Evolutionary conservation across 2,888 invertebrate species (phyloP).

Genomic region (Melipona bicolor): DNA sequence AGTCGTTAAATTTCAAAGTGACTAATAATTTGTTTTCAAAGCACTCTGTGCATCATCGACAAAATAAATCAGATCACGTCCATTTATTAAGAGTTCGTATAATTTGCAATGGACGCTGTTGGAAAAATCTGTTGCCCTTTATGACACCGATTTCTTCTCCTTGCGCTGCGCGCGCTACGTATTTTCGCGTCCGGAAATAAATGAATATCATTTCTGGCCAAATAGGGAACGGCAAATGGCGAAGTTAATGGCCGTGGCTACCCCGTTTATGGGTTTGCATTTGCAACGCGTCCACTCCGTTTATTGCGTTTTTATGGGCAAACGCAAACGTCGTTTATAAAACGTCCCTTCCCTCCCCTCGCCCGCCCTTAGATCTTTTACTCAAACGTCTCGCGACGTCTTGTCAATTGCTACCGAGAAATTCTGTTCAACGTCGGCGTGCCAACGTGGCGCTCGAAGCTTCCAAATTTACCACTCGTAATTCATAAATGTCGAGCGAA

Average conservation of each 20-base stretch:
- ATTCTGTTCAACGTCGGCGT: not conserved
- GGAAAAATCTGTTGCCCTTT: not conserved
- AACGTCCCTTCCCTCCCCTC: not conserved
- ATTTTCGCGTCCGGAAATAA: not conserved
- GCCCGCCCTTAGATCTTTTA: not conserved
- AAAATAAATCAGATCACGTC: no score
- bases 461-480: no score
- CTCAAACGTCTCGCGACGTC: not conserved
- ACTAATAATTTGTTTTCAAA: no score
- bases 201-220: constrained; percentile 10
- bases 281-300: constrained; percentile 11
- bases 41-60: no score
- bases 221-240: constrained; percentile 6
- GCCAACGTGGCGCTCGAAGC: no score
- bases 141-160: not conserved
- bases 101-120: not conserved
- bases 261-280: constrained; percentile 22
- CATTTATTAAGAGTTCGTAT: no score
- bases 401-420: not conserved
- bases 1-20: no score
- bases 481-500: no score
- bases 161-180: no score
- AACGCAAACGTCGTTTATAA: constrained; percentile 10
- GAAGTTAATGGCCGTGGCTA: constrained; percentile 1
- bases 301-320: constrained; percentile 14